Conservation (phyloP, 1,140 invertebrate genomes). For the Oreohelix idahoensis region DNA sequence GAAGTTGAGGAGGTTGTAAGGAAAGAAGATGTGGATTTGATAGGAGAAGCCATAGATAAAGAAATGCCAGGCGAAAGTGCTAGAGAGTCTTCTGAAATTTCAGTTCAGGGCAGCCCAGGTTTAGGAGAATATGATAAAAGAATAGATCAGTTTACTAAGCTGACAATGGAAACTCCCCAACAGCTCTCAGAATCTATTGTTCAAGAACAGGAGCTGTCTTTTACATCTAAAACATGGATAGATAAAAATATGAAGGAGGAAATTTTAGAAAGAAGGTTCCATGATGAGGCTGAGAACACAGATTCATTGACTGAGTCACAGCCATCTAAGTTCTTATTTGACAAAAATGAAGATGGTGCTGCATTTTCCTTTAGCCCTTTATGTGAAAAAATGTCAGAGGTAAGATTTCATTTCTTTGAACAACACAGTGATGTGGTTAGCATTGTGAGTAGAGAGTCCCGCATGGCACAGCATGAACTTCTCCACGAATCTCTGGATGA, state of each 20-base stretch:
- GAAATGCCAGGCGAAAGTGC: neutral
- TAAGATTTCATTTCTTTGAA: neutral
- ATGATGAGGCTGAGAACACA: conserved; percentile 26
- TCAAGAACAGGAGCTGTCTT: conserved; percentile 49
- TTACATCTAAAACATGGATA: conserved; percentile 53
- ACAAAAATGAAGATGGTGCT: conserved; percentile 40
- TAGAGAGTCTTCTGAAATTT: too few relatives aligned
- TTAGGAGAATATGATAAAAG: too few relatives aligned
- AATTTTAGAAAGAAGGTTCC: conserved; percentile 49
- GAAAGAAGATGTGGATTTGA: neutral
- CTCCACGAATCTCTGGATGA: conserved; percentile 55
- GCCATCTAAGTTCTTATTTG: neutral
- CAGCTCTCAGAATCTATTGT: conserved; percentile 65
- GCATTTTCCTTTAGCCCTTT: neutral
- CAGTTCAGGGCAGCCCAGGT: too few relatives aligned
- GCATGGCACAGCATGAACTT: conserved; percentile 63
- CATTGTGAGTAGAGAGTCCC: conserved; percentile 61
- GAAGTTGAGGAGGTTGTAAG: neutral
- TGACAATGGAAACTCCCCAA: too few relatives aligned
- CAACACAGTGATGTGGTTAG: conserved; percentile 41
- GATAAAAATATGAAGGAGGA: conserved; percentile 65
- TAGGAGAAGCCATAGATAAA: too few relatives aligned
- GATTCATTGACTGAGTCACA: conserved; percentile 53
- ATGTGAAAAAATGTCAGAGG: neutral
- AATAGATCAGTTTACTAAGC: too few relatives aligned